Percentiles rank a stretch among this genome's conserved stretches.
These are phyloP conservation scores for Caenorhabditis becei DNA, from an alignment of 2,888 invertebrate genomes.

Conservation along the genomic window DNA sequence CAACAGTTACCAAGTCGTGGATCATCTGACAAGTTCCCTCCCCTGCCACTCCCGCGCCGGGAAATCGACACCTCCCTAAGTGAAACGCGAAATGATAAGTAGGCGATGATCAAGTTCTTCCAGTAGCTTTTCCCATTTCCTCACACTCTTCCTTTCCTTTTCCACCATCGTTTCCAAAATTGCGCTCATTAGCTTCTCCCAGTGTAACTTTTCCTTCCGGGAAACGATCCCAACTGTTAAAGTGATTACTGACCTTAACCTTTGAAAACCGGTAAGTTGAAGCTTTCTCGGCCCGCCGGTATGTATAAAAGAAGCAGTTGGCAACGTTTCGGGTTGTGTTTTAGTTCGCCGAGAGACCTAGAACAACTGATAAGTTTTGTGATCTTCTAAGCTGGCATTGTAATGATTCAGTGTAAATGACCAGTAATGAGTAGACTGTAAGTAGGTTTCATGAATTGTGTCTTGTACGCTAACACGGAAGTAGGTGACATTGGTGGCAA, in stretches of 20 bases:
- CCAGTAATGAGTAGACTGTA: slow-evolving; percentile 20
- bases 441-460: slow-evolving; percentile 42
- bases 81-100: slow-evolving; percentile 50
- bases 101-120: slow-evolving; percentile 56
- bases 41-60: slow-evolving; percentile 6
- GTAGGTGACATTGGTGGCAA: slow-evolving; percentile 28
- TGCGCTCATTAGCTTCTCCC: slow-evolving; percentile 16
- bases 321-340: slow-evolving; percentile 28
- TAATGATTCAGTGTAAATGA: slow-evolving; percentile 51
- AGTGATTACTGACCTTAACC: slow-evolving; percentile 26
- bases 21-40: slow-evolving; percentile 24
- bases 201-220: slow-evolving; percentile 30
- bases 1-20: background rate
- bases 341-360: slow-evolving; percentile 17
- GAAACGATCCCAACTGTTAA: slow-evolving; percentile 2
- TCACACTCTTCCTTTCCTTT: slow-evolving; percentile 8
- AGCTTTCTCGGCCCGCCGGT: background rate
- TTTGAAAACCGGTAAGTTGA: slow-evolving; percentile 32
- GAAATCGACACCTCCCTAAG: slow-evolving; percentile 39
- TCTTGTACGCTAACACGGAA: slow-evolving; percentile 47
- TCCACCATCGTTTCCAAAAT: slow-evolving; percentile 9
- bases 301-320: slow-evolving; percentile 30
- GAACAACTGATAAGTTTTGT: slow-evolving; percentile 48
- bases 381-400: slow-evolving; percentile 43
- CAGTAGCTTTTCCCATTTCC: slow-evolving; percentile 27